These are phyloP conservation scores for Leptinotarsa rubiginosa DNA, from an alignment of 2,888 invertebrate species.

Conservation along the genomic window DNA sequence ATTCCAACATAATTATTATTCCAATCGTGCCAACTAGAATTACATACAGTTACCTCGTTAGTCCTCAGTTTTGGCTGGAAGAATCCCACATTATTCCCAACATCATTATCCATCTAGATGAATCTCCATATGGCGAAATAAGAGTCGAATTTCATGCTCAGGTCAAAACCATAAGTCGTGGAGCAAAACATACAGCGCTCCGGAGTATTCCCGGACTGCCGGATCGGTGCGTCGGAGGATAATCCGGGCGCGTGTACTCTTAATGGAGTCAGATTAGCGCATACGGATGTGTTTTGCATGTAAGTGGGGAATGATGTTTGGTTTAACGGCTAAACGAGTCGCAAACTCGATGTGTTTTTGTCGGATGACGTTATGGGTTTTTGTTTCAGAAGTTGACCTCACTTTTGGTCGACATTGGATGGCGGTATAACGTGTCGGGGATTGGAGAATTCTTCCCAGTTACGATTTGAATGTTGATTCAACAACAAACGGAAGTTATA, in stretches of 20 bases:
- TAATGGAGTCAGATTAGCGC: slow-evolving; percentile 67
- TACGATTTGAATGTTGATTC: neutral
- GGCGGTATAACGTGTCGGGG: slow-evolving; percentile 3
- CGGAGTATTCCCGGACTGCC: slow-evolving; percentile 35
- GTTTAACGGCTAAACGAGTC: slow-evolving; percentile 66
- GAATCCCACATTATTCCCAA: neutral
- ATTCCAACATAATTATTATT: too few species aligned
- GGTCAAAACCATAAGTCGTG: slow-evolving; percentile 19
- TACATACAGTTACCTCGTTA: neutral
- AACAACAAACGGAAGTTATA: neutral
- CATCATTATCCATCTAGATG: slow-evolving; percentile 9
- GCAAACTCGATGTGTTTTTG: slow-evolving; percentile 58
- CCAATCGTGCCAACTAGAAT: neutral
- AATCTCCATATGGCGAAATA: slow-evolving; percentile 14
- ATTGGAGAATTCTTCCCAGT: neutral
- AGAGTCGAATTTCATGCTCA: slow-evolving; percentile 17
- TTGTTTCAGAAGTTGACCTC: slow-evolving; percentile 45
- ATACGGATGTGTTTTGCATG: slow-evolving; percentile 65
- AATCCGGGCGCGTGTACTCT: slow-evolving; percentile 58
- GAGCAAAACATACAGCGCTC: slow-evolving; percentile 29
- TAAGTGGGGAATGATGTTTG: slow-evolving; percentile 68
- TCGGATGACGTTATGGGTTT: slow-evolving; percentile 52
- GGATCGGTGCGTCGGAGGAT: slow-evolving; percentile 42
- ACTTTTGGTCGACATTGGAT: slow-evolving; percentile 19
- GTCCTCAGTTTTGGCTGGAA: neutral